Evolutionary conservation across 64 coral and sea anemone species (phyloP).

Genomic region (Hydrozoanthus tunicans): DNA sequence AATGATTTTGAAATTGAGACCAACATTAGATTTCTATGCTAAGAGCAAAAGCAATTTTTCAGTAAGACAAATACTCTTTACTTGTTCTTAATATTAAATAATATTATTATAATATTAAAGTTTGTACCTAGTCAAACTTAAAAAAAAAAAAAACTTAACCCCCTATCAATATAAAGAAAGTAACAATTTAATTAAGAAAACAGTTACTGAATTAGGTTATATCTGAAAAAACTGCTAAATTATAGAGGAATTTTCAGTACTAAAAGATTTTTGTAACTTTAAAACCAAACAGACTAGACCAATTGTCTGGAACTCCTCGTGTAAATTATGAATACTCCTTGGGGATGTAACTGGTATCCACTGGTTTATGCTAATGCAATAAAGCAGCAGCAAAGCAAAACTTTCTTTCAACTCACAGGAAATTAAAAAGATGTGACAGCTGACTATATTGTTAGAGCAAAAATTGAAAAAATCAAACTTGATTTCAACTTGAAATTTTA

Average conservation of each 20-base stretch:
- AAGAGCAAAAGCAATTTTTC: no score
- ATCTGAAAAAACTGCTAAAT: no score
- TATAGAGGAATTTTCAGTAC: no score
- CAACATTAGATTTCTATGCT: no score
- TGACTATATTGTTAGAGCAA: not conserved
- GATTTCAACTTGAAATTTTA: not conserved
- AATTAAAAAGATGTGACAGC: conserved; percentile 12
- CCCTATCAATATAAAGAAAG: not conserved
- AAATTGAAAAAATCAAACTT: not conserved
- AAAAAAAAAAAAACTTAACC: not conserved
- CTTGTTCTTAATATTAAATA: no score
- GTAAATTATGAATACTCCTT: not conserved
- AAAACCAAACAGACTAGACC: no score
- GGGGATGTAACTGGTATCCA: not conserved
- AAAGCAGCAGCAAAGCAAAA: not conserved
- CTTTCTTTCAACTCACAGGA: not conserved
- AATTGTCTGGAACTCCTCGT: no score
- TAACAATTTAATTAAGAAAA: no score
- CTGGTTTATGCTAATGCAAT: not conserved
- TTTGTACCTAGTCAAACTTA: not conserved
- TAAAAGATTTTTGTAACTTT: no score
- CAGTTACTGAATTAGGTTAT: no score
- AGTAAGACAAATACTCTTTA: no score
- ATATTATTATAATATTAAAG: no score
- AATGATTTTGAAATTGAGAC: not conserved